Evolutionary conservation across 2,797 vertebrate genomes (phyloP), one percentile per base, ranked within the genome.

Genomic region (Trematomus bernacchii): DNA sequence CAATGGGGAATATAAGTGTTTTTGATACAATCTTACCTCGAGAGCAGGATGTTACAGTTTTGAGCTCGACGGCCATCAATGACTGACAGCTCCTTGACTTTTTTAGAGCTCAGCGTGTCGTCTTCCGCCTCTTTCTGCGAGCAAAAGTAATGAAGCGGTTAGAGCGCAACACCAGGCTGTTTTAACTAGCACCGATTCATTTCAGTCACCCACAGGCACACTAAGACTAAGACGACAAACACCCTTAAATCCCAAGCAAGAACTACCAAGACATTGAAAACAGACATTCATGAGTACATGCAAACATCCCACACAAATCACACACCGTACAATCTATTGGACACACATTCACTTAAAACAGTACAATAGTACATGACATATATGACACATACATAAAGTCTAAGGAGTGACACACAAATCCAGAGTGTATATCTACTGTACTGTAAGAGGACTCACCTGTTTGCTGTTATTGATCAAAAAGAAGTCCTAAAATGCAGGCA

Each of bases 1-100:
- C 40, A 55, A 13, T 13, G 42, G 10, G 23, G 44, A 30, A 54
- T 23, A 6, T 33, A 12, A 37, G n/a, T 27, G 6, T 9, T 12
- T 6, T 47, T 23, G 18, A 18, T 23, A 2, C 5, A 54, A 68
- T 85, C 89, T 63, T 40, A 94, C 98, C 98, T 96, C 10, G 98
- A 99, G 47, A 99, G 96, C 66, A 99, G 98, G 92, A 99, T 99
- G 91, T 99, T 99, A 94, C 98, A 99, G 76, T 99, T 99, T 90
- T 99, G 98, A 86, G 98, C 98, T 87, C 98, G 95, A 18, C 98
- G 96, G 48, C 98, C 98, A 0, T 99, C 98, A 37, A 99, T 99
- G 84, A 99, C 97, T 0, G 98, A 99, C 80, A 99, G 96, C 88
- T 99, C 98, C 93, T 98, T 99, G 87, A 99, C 97, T 92, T 99